phyloP scores from a whole-genome alignment of 2,113 vertebrate genomes.

The Hippocampus barbouri region DNA sequence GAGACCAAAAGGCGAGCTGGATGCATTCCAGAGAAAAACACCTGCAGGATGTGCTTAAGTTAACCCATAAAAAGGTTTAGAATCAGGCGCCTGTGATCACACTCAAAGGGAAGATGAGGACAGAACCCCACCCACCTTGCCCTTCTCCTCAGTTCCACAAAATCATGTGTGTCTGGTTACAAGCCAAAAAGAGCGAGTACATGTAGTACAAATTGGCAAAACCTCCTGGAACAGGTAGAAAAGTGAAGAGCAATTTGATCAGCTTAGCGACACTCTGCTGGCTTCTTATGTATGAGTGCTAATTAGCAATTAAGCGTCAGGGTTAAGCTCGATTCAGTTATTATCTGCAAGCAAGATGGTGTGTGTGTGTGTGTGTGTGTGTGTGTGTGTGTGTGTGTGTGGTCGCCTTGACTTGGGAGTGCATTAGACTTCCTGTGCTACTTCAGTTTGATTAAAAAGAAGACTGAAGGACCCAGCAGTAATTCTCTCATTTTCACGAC shows the following conservation, averaged over 20 bases:
- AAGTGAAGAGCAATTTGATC: conserved; percentile 60
- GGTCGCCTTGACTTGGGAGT: conserved; percentile 27
- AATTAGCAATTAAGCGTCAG: conserved; percentile 73
- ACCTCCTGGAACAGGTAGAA: conserved; percentile 36
- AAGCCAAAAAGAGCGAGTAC: conserved; percentile 47
- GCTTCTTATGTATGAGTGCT: conserved; percentile 54
- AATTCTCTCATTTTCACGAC: conserved; percentile 68
- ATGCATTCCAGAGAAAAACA: conserved; percentile 51
- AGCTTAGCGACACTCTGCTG: conserved; percentile 68
- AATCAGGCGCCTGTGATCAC: conserved; percentile 57
- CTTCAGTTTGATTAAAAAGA: conserved; percentile 31
- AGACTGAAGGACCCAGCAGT: conserved; percentile 47
- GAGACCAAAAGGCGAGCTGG: conserved; percentile 46
- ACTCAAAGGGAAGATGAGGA: conserved; percentile 40
- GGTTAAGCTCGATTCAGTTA: conserved; percentile 64
- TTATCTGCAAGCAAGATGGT: conserved; percentile 44
- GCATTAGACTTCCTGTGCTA: conserved; percentile 39
- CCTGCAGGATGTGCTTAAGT: conserved; percentile 61
- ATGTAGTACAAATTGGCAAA: conserved; percentile 48
- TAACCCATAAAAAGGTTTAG: conserved; percentile 64
- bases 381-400: background rate
- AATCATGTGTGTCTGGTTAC: conserved; percentile 58
- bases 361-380: background rate
- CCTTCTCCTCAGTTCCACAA: conserved; percentile 8
- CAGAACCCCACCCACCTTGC: conserved; percentile 11